phyloP scores from a whole-genome alignment of 2,797 vertebrate genomes.

The Carcharodon carcharias region DNA sequence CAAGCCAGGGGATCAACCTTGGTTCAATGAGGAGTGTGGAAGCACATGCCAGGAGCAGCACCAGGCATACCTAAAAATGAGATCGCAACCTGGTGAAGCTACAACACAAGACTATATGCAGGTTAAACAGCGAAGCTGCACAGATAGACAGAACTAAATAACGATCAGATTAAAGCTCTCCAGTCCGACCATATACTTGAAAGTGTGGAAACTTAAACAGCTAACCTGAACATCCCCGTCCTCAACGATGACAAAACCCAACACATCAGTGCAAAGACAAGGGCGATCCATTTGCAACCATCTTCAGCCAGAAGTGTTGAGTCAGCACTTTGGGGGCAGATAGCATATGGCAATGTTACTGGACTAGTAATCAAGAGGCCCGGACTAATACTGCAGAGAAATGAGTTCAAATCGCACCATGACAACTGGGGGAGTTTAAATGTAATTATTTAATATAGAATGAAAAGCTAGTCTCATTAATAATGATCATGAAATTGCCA shows the following conservation, averaged over 20 bases:
- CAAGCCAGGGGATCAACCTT: neutral
- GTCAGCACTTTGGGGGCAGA: neutral
- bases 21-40: neutral
- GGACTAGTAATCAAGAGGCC: neutral
- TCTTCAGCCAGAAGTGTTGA: neutral
- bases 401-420: too few relatives aligned
- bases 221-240: neutral
- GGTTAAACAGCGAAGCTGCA: neutral
- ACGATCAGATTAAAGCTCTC: neutral
- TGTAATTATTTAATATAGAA: too few relatives aligned
- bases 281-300: neutral
- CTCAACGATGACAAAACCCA: neutral
- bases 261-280: neutral
- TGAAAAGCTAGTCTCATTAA: too few relatives aligned
- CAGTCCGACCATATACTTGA: neutral
- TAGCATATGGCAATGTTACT: neutral
- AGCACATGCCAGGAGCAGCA: neutral
- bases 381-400: too few relatives aligned
- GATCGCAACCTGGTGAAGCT: neutral
- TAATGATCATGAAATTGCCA: too few relatives aligned
- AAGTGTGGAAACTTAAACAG: neutral
- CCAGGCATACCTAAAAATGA: neutral
- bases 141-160: neutral
- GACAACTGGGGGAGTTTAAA: too few relatives aligned
- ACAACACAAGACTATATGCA: too few relatives aligned